These are phyloP conservation scores for Castor canadensis DNA, from an alignment of 2,113 vertebrate species.

Conservation along the genomic window DNA sequence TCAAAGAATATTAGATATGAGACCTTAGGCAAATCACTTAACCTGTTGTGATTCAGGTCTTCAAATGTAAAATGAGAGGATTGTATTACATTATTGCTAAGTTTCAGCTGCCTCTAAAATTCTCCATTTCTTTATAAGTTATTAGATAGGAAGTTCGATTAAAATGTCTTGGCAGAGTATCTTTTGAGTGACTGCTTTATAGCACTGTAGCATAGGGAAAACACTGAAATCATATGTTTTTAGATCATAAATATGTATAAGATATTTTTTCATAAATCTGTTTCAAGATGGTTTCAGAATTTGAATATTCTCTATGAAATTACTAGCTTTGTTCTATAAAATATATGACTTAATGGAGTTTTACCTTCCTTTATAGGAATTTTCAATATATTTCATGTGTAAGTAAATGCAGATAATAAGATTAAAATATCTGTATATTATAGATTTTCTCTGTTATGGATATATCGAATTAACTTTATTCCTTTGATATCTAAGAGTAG, in stretches of 20 bases:
- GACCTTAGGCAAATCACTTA: background rate
- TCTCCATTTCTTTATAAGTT: background rate
- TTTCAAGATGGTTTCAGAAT: background rate
- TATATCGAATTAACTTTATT: background rate
- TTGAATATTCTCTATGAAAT: background rate
- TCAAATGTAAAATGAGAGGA: background rate
- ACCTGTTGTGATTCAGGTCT: background rate
- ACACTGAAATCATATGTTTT: background rate
- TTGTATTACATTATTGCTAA: background rate
- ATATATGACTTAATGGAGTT: background rate
- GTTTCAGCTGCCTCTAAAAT: background rate
- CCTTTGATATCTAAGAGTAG: background rate
- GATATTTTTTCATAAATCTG: background rate
- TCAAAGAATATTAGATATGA: too few species aligned
- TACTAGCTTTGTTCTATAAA: background rate
- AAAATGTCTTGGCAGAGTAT: background rate
- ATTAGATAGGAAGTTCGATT: background rate
- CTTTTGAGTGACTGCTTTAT: background rate
- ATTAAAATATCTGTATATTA: background rate
- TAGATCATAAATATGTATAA: background rate
- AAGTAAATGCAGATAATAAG: background rate
- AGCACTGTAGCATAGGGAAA: background rate
- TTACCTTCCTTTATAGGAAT: background rate
- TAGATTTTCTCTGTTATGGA: background rate
- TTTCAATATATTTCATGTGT: background rate